Conservation (phyloP, 2,888 invertebrate species). For the Zeuzera pyrina region DNA sequence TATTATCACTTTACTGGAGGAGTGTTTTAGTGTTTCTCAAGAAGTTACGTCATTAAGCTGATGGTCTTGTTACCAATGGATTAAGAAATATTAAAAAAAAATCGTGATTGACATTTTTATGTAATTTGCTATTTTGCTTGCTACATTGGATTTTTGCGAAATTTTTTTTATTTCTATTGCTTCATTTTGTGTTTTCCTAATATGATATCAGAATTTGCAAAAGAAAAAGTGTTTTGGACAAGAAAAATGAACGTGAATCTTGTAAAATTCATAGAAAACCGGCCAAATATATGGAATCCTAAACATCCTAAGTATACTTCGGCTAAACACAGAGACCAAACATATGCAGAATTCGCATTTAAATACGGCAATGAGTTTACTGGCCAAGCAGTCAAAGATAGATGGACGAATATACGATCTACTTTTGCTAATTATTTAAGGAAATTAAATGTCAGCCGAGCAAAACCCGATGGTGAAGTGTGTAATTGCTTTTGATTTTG, state of each 20-base stretch:
- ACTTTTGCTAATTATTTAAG: constrained; percentile 57
- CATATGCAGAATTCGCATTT: constrained; percentile 52
- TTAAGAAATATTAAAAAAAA: no score
- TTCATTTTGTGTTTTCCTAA: no score
- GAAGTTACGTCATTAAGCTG: no score
- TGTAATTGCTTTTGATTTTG: no score
- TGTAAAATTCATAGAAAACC: constrained; percentile 50
- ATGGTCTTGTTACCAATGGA: no score
- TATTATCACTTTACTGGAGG: no score
- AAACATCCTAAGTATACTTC: constrained; percentile 59
- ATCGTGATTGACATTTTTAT: no score
- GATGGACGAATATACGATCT: constrained; percentile 64
- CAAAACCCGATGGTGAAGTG: constrained; percentile 37
- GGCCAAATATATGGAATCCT: constrained; percentile 57
- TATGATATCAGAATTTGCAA: constrained; percentile 54
- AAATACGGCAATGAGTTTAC: constrained; percentile 52
- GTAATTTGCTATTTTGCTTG: no score
- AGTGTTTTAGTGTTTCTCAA: no score
- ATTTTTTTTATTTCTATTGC: no score
- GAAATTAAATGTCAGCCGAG: constrained; percentile 40
- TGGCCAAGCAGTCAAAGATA: constrained; percentile 57
- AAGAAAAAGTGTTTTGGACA: constrained; percentile 64
- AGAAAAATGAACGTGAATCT: constrained; percentile 57
- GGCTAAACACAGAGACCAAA: constrained; percentile 39
- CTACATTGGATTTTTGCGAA: no score